Percentiles rank a stretch among this genome's conserved stretches.
These are phyloP conservation scores for Pyralis farinalis DNA, from an alignment of 2,888 invertebrate genomes.

Conservation along the genomic window DNA sequence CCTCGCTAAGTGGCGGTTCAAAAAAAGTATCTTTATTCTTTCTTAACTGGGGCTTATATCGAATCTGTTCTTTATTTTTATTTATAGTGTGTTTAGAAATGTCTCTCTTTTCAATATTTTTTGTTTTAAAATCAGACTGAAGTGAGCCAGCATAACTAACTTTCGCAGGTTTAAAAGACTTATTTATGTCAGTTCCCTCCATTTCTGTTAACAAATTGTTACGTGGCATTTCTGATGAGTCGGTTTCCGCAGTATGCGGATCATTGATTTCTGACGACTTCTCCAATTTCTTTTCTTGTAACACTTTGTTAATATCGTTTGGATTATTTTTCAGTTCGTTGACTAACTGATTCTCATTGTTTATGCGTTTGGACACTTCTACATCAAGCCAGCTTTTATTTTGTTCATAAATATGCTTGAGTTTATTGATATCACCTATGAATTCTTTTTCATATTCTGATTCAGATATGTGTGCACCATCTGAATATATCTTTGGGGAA, in stretches of 20 bases:
- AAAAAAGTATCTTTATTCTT: slow-evolving; percentile 24
- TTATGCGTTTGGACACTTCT: slow-evolving; percentile 50
- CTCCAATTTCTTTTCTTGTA: slow-evolving; percentile 27
- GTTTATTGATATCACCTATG: slow-evolving; percentile 49
- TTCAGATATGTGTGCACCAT: slow-evolving; percentile 30
- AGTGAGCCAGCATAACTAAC: slow-evolving; percentile 62
- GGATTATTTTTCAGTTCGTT: slow-evolving; percentile 33
- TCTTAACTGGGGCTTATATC: slow-evolving; percentile 45
- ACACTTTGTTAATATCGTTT: slow-evolving; percentile 25
- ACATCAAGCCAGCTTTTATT: slow-evolving; percentile 67
- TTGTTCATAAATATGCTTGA: slow-evolving; percentile 57
- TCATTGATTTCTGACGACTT: slow-evolving; percentile 19
- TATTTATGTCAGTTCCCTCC: slow-evolving; percentile 13
- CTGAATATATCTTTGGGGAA: slow-evolving; percentile 24
- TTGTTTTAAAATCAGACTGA: slow-evolving; percentile 33
- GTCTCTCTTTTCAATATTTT: slow-evolving; percentile 29
- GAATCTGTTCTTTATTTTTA: slow-evolving; percentile 60
- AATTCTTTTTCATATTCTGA: slow-evolving; percentile 55
- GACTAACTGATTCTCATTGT: slow-evolving; percentile 34
- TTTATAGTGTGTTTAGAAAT: slow-evolving; percentile 33
- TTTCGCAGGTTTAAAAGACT: slow-evolving; percentile 25
- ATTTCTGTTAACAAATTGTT: slow-evolving; percentile 12
- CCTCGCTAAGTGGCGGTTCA: slow-evolving; percentile 46
- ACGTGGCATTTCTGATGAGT: slow-evolving; percentile 16
- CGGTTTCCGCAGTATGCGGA: slow-evolving; percentile 16